These are phyloP conservation scores for Eumeta japonica DNA, from an alignment of 1,140 invertebrate species.

Conservation along the genomic window DNA sequence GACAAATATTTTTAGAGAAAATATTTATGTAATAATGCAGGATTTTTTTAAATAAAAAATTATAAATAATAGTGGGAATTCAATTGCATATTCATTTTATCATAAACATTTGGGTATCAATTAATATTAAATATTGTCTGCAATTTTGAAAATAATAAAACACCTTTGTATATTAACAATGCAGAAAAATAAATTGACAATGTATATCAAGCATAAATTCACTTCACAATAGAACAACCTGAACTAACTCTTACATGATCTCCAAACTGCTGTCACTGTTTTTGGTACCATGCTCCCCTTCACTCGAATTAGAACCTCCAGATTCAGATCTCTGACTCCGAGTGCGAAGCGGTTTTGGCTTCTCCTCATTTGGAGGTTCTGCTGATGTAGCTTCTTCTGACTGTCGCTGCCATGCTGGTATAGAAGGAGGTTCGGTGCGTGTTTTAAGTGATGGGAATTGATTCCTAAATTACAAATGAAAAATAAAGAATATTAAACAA, in stretches of 20 bases:
- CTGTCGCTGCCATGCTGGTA: conserved; percentile 75
- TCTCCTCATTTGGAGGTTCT: conserved; percentile 23
- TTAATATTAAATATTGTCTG: too few relatives aligned
- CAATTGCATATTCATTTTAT: too few relatives aligned
- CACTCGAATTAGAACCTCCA: conserved; percentile 62
- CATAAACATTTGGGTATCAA: too few relatives aligned
- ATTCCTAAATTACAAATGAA: conserved; percentile 55
- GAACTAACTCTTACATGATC: conserved; percentile 60
- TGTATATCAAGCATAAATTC: conserved; percentile 3
- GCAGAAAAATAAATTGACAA: too few relatives aligned
- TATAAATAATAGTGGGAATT: too few relatives aligned
- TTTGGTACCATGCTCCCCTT: conserved; percentile 66
- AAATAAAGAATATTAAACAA: neutral
- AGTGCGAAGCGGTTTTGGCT: conserved; percentile 26
- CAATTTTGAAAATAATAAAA: too few relatives aligned
- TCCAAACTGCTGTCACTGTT: conserved; percentile 70
- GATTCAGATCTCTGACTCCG: conserved; percentile 49
- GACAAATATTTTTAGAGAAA: too few relatives aligned
- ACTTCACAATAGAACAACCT: neutral
- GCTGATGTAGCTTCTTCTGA: conserved; percentile 44
- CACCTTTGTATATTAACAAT: too few relatives aligned
- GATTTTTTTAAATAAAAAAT: too few relatives aligned
- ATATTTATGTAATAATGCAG: too few relatives aligned
- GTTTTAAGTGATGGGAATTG: conserved; percentile 67
- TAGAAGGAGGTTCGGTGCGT: conserved; percentile 68